phyloP scores from a whole-genome alignment of 2,797 vertebrate genomes.

The Antennarius maculatus region DNA sequence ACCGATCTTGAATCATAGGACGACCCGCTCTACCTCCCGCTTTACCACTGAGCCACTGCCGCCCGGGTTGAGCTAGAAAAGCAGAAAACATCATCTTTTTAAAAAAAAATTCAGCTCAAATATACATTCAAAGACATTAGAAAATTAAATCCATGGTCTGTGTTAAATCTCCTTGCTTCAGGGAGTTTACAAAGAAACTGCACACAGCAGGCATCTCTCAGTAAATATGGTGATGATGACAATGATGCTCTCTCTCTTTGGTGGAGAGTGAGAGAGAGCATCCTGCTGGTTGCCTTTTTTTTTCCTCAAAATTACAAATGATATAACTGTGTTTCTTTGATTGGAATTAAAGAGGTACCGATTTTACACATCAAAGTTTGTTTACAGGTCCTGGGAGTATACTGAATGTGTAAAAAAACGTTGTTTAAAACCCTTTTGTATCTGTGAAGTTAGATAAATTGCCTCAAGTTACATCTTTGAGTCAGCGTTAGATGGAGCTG shows the following conservation, averaged over 20 bases:
- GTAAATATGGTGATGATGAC: constrained; percentile 48
- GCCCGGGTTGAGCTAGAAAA: neutral
- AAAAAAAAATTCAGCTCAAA: neutral
- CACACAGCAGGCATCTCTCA: constrained; percentile 56
- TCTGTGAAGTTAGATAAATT: neutral
- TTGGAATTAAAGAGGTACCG: neutral
- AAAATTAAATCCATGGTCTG: constrained; percentile 15
- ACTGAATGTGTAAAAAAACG: neutral
- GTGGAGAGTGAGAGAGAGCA: constrained; percentile 21
- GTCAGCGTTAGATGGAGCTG: neutral
- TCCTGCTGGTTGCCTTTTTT: constrained; percentile 47
- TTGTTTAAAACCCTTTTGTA: neutral
- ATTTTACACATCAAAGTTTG: constrained; percentile 8
- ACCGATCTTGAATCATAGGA: no score
- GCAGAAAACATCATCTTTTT: neutral
- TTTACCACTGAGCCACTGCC: no score
- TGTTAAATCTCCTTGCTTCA: constrained; percentile 29
- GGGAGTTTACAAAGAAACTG: constrained; percentile 46
- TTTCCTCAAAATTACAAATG: neutral
- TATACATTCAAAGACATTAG: constrained; percentile 4
- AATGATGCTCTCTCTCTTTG: constrained; percentile 52
- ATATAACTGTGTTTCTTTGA: neutral
- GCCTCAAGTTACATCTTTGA: neutral
- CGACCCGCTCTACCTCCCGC: no score
- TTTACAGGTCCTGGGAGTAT: neutral